A percentile compares a stretch with the other conserved stretches of the same genome.
Conservation (phyloP, 2,113 vertebrate genomes). For the Bostrychus sinensis region DNA sequence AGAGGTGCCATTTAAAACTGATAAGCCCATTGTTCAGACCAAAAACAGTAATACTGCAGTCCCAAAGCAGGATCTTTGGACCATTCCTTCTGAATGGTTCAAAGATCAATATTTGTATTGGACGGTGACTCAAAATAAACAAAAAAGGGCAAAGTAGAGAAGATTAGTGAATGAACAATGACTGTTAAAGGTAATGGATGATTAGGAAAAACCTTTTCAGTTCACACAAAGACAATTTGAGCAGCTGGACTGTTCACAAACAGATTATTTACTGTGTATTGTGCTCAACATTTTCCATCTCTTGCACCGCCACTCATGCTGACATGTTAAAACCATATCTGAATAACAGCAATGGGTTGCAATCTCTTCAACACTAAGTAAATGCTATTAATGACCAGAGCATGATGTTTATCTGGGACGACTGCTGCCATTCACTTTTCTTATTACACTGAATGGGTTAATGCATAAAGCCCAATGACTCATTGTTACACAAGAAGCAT, state of each 20-base stretch:
- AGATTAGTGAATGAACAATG: conserved; percentile 10
- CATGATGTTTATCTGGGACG: background rate
- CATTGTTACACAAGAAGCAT: no score
- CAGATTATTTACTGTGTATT: conserved; percentile 41
- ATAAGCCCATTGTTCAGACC: no score
- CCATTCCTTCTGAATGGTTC: background rate
- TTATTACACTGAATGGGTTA: no score
- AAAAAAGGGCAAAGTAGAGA: background rate
- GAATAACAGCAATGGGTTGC: background rate
- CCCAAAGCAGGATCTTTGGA: background rate
- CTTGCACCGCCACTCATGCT: background rate
- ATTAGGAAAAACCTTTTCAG: conserved; percentile 35
- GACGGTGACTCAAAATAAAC: conserved; percentile 22
- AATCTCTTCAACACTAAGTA: background rate
- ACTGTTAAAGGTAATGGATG: conserved; percentile 23
- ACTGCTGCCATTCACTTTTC: background rate
- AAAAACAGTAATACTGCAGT: no score
- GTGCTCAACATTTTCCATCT: conserved; percentile 28
- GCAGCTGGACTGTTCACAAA: conserved; percentile 62
- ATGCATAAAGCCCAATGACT: no score
- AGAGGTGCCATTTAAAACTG: no score
- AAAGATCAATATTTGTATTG: conserved; percentile 16
- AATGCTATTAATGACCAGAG: background rate
- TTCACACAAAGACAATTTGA: conserved; percentile 43
- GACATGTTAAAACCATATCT: background rate